Percentiles rank a stretch among this genome's conserved stretches.
Evolutionary conservation across 2,888 invertebrate genomes (phyloP).

Genomic region (Trichopria drosophilae): DNA sequence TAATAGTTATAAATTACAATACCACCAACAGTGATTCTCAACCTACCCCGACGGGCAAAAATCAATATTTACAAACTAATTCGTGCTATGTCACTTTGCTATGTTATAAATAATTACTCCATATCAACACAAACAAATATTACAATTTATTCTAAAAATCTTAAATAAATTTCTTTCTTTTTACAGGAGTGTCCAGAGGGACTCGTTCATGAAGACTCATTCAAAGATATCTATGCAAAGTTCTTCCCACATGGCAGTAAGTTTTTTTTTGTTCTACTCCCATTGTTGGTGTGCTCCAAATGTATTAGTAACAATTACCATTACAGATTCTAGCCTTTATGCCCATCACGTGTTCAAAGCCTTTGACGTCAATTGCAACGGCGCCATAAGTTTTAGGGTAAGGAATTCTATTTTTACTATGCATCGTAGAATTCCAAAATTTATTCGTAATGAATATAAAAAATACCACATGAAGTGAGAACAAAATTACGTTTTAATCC

Average conservation of each 20-base stretch:
- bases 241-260: conserved; percentile 98
- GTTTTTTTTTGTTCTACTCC: conserved; percentile 59
- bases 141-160: no score
- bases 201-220: conserved; percentile 94
- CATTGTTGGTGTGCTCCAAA: no score
- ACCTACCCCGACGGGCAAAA: no score
- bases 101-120: no score
- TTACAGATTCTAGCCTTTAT: conserved; percentile 89
- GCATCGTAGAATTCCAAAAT: neutral
- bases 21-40: no score
- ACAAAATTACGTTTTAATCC: neutral
- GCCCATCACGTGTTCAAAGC: conserved; percentile 99
- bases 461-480: neutral
- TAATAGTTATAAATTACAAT: no score
- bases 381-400: conserved; percentile 97
- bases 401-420: conserved; percentile 55
- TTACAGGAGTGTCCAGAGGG: conserved; percentile 97
- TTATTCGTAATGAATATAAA: neutral
- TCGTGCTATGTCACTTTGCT: no score
- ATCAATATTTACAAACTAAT: no score
- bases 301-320: conserved; percentile 23
- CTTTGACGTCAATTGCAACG: conserved; percentile 95
- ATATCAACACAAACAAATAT: no score
- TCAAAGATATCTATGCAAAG: conserved; percentile 97
- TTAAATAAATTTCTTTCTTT: no score